A percentile compares a stretch with the other conserved stretches of the same genome.
These are phyloP conservation scores for Fragum whitleyi DNA, from an alignment of 2,888 invertebrate species.

Conservation along the genomic window DNA sequence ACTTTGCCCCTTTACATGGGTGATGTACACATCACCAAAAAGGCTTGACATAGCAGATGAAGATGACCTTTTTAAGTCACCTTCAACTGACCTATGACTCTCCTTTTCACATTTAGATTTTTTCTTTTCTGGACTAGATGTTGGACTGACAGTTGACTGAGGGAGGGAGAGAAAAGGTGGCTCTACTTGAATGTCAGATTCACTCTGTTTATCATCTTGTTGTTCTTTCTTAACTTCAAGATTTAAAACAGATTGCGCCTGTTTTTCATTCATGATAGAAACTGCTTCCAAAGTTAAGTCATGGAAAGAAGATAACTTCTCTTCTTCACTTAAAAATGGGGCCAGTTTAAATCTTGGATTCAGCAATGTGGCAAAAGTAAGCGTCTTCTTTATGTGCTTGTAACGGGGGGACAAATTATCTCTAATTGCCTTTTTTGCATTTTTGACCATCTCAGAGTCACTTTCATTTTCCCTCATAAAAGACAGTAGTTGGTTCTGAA, in stretches of 20 bases:
- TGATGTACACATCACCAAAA: constrained; percentile 48
- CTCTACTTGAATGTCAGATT: background rate
- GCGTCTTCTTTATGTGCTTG: constrained; percentile 8
- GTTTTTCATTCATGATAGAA: background rate
- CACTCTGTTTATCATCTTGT: background rate
- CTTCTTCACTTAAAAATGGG: constrained; percentile 34
- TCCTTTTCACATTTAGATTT: constrained; percentile 14
- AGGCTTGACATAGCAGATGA: constrained; percentile 29
- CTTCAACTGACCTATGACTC: background rate
- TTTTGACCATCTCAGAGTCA: constrained; percentile 14
- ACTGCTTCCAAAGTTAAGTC: constrained; percentile 22
- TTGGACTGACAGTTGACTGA: background rate
- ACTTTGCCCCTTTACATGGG: constrained; percentile 32
- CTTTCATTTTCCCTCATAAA: constrained; percentile 13
- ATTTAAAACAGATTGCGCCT: background rate
- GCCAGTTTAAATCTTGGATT: constrained; percentile 48
- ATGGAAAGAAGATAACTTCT: constrained; percentile 24
- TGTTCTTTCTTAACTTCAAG: background rate
- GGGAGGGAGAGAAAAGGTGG: background rate
- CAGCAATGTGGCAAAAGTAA: constrained; percentile 28
- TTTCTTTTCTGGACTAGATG: background rate
- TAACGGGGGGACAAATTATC: constrained; percentile 25
- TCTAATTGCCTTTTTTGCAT: constrained; percentile 16
- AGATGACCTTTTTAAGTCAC: background rate
- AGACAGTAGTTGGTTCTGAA: constrained; percentile 26